Evolutionary conservation across 2,113 vertebrate species (phyloP).

Genomic region (Sphyrna mokarran): DNA sequence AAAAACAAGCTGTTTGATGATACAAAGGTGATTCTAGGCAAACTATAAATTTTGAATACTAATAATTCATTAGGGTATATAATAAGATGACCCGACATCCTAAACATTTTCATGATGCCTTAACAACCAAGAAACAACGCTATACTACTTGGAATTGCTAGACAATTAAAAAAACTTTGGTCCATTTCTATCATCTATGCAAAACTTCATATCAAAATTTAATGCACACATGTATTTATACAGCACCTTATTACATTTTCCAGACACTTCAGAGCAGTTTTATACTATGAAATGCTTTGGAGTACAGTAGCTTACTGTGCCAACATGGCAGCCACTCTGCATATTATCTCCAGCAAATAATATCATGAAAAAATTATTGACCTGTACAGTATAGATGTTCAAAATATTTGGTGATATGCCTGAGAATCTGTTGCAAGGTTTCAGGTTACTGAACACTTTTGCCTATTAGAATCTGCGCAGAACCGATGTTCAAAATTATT

Average conservation of each 20-base stretch:
- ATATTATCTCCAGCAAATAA: background rate
- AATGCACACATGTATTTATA: background rate
- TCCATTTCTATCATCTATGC: background rate
- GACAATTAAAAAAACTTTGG: background rate
- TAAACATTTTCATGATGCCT: background rate
- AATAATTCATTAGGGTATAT: background rate
- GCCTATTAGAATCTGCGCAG: background rate
- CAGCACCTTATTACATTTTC: background rate
- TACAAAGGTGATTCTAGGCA: background rate
- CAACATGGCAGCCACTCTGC: background rate
- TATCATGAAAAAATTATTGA: background rate
- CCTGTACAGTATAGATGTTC: too few relatives aligned
- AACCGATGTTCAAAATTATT: slow-evolving; percentile 18
- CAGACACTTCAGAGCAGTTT: background rate
- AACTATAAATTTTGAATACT: background rate
- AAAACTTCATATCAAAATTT: background rate
- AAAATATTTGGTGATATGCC: background rate
- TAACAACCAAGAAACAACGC: background rate
- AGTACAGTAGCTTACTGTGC: background rate
- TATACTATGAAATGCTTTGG: background rate
- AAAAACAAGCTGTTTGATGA: background rate
- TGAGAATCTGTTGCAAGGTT: background rate
- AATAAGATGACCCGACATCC: background rate
- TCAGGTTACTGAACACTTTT: background rate
- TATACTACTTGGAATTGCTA: background rate